phyloP scores from a whole-genome alignment of 2,797 vertebrate genomes.

The Buphagus erythrorhynchus region DNA sequence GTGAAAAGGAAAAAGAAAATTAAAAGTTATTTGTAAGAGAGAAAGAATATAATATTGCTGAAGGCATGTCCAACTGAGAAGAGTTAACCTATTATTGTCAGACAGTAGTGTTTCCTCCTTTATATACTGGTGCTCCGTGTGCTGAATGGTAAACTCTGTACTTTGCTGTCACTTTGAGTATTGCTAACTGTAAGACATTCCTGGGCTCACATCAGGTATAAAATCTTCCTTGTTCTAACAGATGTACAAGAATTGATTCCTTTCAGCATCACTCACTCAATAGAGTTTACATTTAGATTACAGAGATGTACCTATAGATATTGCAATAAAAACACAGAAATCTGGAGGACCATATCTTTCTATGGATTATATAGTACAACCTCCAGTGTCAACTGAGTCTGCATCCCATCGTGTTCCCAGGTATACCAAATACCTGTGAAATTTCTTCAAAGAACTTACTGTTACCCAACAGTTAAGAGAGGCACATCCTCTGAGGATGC shows the following conservation, averaged over 20 bases:
- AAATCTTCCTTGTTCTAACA: neutral
- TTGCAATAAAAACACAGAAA: neutral
- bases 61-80: neutral
- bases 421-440: neutral
- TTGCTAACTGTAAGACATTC: neutral
- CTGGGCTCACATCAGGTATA: neutral
- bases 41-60: neutral
- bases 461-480: neutral
- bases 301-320: neutral
- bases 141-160: neutral
- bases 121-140: neutral
- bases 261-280: neutral
- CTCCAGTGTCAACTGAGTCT: neutral
- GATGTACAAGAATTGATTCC: neutral
- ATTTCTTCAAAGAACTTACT: neutral
- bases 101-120: neutral
- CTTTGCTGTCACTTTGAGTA: neutral
- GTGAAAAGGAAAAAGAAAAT: neutral
- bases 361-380: neutral
- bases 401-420: accelerated
- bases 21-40: neutral
- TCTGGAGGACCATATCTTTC: neutral
- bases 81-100: neutral
- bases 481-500: neutral
- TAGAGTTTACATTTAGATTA: neutral